phyloP scores from a whole-genome alignment of 2,113 vertebrate genomes.

The Brachirus orientalis region DNA sequence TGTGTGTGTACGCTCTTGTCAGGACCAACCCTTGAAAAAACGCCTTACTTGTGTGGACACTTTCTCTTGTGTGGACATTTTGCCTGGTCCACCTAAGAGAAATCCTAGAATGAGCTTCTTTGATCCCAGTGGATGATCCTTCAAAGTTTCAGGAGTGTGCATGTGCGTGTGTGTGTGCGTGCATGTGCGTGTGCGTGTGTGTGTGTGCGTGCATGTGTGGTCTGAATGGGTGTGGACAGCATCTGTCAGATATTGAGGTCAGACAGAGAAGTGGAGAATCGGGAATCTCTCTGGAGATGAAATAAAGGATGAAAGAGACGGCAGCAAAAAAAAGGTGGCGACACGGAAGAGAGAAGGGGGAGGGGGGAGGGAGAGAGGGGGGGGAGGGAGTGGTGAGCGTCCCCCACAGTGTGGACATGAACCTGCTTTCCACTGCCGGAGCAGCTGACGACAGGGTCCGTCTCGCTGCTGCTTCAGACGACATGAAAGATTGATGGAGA shows the following conservation, averaged over 20 bases:
- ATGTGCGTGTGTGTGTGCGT: background rate
- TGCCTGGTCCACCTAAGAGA: too few relatives aligned
- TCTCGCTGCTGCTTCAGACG: conserved; percentile 38
- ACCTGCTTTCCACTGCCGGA: background rate
- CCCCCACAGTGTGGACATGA: background rate
- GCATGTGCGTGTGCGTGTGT: conserved; percentile 8
- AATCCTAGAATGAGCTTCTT: too few relatives aligned
- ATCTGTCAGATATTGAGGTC: conserved; percentile 54
- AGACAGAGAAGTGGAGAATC: conserved; percentile 21
- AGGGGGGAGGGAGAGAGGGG: background rate
- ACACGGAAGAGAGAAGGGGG: background rate
- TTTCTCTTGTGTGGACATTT: too few relatives aligned
- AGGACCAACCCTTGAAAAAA: too few relatives aligned
- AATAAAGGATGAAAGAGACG: conserved; percentile 53
- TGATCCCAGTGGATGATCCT: too few relatives aligned
- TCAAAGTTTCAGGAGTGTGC: too few relatives aligned
- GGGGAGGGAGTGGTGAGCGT: background rate
- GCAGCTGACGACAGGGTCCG: conserved; percentile 26
- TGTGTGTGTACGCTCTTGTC: too few relatives aligned
- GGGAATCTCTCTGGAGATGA: conserved; percentile 47
- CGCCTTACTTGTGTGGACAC: too few relatives aligned
- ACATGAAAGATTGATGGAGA: conserved; percentile 63
- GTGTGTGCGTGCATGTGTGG: conserved; percentile 9
- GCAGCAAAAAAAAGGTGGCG: conserved; percentile 38
- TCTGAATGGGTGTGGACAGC: conserved; percentile 27